Evolutionary conservation across 2,113 vertebrate genomes (phyloP).

Genomic region (Psammodynastes pulverulentus): DNA sequence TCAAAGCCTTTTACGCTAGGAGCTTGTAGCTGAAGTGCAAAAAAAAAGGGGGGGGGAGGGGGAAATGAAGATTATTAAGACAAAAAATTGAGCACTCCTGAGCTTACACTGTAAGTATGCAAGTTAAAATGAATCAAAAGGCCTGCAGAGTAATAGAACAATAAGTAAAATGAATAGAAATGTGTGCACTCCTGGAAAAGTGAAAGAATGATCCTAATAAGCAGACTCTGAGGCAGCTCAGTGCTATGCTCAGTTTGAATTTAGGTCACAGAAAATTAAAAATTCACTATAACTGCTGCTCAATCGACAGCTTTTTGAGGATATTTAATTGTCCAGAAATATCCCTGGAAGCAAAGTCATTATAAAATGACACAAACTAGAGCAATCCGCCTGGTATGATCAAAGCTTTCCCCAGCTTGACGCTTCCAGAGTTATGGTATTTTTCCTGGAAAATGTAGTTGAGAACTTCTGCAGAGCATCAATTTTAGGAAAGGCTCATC

Average conservation of each 20-base stretch:
- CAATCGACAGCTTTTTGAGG: background rate
- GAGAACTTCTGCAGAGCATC: background rate
- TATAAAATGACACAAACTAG: background rate
- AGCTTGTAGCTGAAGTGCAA: conserved; percentile 82
- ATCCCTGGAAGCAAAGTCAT: background rate
- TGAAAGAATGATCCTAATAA: background rate
- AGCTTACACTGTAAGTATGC: conserved; percentile 13
- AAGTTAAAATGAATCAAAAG: conserved; percentile 23
- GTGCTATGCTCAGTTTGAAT: background rate
- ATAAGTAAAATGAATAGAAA: background rate
- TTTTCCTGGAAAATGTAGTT: background rate
- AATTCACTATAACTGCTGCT: background rate
- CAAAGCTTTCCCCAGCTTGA: background rate
- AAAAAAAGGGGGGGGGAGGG: background rate
- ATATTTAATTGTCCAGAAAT: background rate
- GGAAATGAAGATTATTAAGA: background rate
- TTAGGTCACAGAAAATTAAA: background rate
- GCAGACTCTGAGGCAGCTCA: background rate
- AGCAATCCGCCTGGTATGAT: background rate
- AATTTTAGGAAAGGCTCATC: background rate
- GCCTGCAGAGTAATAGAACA: background rate
- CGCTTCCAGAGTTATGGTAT: background rate
- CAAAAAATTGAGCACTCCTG: background rate
- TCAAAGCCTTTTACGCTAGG: conserved; percentile 97
- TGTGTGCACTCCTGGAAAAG: background rate